Conservation (phyloP, 2,888 invertebrate species). For the Cataglyphis rosenhaueri region DNA sequence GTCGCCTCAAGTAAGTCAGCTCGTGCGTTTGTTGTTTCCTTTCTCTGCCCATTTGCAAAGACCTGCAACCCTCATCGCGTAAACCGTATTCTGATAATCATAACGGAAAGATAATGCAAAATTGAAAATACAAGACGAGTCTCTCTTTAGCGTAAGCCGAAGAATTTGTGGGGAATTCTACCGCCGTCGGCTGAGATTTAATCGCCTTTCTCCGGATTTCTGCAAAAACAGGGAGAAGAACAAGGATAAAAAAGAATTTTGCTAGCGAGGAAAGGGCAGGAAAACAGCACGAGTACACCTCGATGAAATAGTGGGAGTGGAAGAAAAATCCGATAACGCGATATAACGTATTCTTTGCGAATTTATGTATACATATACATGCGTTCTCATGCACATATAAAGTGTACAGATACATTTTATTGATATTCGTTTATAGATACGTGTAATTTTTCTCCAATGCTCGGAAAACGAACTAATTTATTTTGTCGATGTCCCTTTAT, state of each 20-base stretch:
- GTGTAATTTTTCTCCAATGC: slow-evolving; percentile 30
- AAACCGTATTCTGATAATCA: background rate
- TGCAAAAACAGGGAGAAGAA: slow-evolving; percentile 16
- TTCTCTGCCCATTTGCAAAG: background rate
- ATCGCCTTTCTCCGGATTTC: slow-evolving; percentile 47
- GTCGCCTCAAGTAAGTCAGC: background rate
- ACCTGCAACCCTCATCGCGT: background rate
- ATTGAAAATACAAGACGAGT: background rate
- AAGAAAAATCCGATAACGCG: slow-evolving; percentile 44
- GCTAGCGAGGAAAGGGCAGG: background rate
- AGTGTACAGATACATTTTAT: background rate
- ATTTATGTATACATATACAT: slow-evolving; percentile 4
- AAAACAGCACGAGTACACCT: background rate
- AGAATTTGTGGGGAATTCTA: slow-evolving; percentile 26
- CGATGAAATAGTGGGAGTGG: slow-evolving; percentile 36
- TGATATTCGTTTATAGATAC: slow-evolving; percentile 1
- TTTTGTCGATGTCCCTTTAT: slow-evolving; percentile 32
- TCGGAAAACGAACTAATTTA: slow-evolving; percentile 40
- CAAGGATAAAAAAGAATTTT: slow-evolving; percentile 20
- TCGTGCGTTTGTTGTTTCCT: background rate
- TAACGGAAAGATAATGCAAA: background rate
- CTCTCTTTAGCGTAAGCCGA: slow-evolving; percentile 3
- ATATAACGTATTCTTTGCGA: slow-evolving; percentile 39
- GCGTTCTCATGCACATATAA: background rate
- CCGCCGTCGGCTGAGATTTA: slow-evolving; percentile 33